These are phyloP conservation scores for Perizoma affinitatum DNA, from an alignment of 2,888 invertebrate species.

Conservation along the genomic window DNA sequence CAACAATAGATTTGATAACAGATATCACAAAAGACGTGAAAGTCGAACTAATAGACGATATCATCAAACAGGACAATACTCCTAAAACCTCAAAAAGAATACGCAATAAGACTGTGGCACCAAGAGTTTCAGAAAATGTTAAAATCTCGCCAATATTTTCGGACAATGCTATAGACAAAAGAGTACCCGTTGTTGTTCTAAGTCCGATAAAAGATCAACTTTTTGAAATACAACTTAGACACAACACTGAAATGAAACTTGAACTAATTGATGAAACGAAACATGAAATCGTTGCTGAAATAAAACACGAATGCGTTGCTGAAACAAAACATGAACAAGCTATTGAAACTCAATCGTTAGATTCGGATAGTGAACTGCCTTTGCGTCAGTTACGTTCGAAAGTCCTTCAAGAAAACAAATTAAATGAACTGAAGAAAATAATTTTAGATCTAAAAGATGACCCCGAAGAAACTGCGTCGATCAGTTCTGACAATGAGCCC, in stretches of 20 bases:
- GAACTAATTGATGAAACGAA: neutral
- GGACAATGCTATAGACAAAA: conserved; percentile 13
- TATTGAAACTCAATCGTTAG: conserved; percentile 17
- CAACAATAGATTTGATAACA: neutral
- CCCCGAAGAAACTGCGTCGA: conserved; percentile 49
- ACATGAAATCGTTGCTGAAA: conserved; percentile 1
- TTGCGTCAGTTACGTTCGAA: conserved; percentile 20
- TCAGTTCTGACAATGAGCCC: conserved; percentile 22
- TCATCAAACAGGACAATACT: neutral
- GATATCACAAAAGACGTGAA: conserved; percentile 23
- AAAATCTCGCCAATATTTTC: conserved; percentile 3
- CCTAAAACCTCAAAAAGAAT: conserved; percentile 18
- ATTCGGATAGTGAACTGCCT: conserved; percentile 20
- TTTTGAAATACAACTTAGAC: neutral
- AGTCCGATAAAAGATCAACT: conserved; percentile 19
- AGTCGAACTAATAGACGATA: conserved; percentile 14
- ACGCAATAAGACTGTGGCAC: conserved; percentile 11
- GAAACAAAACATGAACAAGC: conserved; percentile 13
- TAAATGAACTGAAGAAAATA: conserved; percentile 33
- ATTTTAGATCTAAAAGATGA: conserved; percentile 55
- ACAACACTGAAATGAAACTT: neutral
- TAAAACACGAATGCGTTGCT: conserved; percentile 7
- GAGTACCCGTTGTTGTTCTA: conserved; percentile 20
- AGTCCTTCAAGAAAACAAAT: conserved; percentile 14
- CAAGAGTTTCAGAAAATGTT: conserved; percentile 10